Evolutionary conservation across 2,797 vertebrate genomes (phyloP).

Genomic region (Spinibarbus caldwelli): DNA sequence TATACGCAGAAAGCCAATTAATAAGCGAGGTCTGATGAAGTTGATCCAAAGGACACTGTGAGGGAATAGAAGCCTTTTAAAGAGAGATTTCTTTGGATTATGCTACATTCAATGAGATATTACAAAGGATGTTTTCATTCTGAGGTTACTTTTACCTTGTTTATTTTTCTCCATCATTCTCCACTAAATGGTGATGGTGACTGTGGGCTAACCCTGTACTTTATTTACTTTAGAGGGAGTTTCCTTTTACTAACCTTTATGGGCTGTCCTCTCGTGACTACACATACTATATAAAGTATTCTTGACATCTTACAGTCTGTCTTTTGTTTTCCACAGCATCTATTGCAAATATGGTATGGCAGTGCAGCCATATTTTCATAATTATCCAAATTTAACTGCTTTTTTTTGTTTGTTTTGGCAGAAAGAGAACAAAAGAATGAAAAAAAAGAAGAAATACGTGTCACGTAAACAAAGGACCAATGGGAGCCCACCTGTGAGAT

Average conservation of each 20-base stretch:
- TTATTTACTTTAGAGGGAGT: constrained; percentile 43
- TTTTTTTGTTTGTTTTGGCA: constrained; percentile 3
- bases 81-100: constrained; percentile 24
- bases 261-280: neutral
- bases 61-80: constrained; percentile 29
- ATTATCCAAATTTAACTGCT: neutral
- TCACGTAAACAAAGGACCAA: constrained; percentile 17
- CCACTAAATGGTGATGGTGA: constrained; percentile 21
- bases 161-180: constrained; percentile 38
- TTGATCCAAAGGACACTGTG: constrained; percentile 50
- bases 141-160: constrained; percentile 46
- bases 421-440: neutral
- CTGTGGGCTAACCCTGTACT: constrained; percentile 17
- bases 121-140: constrained; percentile 44
- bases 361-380: constrained; percentile 10
- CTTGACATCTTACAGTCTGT: neutral
- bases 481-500: constrained; percentile 27
- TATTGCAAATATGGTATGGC: neutral
- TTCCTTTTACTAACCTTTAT: constrained; percentile 25
- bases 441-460: neutral
- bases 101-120: constrained; percentile 28
- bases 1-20: constrained; percentile 80
- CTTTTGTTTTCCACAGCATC: constrained; percentile 10
- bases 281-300: neutral
- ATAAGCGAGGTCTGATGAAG: constrained; percentile 77